These are phyloP conservation scores for Meriones psammophilus DNA, from an alignment of 2,797 vertebrate genomes.

Conservation along the genomic window DNA sequence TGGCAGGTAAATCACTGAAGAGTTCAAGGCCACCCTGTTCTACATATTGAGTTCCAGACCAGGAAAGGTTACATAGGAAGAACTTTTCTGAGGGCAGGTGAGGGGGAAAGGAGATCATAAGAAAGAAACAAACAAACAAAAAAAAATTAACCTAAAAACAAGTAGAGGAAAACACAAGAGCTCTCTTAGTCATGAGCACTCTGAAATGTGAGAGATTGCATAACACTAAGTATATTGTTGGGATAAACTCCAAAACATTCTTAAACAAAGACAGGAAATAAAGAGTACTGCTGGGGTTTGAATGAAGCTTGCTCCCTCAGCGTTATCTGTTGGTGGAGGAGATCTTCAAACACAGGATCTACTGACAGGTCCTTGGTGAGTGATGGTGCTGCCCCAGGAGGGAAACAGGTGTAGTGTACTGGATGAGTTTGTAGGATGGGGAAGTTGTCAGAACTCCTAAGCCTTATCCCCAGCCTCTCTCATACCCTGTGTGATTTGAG, in stretches of 20 bases:
- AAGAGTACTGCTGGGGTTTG: background rate
- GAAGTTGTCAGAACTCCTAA: background rate
- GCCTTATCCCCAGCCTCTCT: background rate
- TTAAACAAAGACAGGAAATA: background rate
- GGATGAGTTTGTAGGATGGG: background rate
- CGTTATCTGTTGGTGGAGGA: background rate
- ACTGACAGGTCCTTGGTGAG: background rate
- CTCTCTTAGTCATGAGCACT: background rate
- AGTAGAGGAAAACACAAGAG: background rate
- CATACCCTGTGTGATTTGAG: background rate
- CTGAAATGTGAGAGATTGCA: background rate
- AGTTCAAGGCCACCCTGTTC: background rate
- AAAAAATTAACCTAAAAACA: background rate
- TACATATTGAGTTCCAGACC: background rate
- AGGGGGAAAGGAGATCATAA: background rate
- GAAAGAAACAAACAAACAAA: background rate
- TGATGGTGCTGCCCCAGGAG: no score
- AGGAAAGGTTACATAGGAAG: background rate
- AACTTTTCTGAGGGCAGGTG: background rate
- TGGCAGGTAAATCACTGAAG: background rate
- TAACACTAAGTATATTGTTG: background rate
- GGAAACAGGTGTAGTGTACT: background rate
- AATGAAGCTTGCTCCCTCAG: background rate
- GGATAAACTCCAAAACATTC: background rate
- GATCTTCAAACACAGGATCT: background rate